Evolutionary conservation across 2,797 vertebrate genomes (phyloP).

Genomic region (Centroberyx gerrardi): DNA sequence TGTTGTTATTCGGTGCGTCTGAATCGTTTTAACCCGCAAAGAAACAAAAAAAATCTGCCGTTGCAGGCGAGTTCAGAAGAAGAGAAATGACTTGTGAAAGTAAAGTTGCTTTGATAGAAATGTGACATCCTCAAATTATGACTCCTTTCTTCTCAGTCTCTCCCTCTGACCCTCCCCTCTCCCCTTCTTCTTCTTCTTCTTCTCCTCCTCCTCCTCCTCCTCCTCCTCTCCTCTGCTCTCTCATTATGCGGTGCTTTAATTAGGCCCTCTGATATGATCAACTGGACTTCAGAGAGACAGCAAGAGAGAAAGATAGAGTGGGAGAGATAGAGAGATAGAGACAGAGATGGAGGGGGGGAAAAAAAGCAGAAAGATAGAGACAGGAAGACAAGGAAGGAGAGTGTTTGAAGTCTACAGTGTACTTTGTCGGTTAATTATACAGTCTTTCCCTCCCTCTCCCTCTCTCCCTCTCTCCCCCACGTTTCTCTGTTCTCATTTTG

Average conservation of each 20-base stretch:
- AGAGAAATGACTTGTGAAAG: slow-evolving; percentile 44
- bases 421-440: slow-evolving; percentile 74
- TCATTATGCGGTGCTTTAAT: slow-evolving; percentile 78
- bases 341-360: neutral
- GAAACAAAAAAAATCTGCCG: neutral
- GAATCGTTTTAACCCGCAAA: slow-evolving; percentile 32
- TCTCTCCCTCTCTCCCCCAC: slow-evolving; percentile 27
- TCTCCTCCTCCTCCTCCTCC: slow-evolving; percentile 41
- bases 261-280: slow-evolving; percentile 69
- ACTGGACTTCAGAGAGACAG: slow-evolving; percentile 76
- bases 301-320: slow-evolving; percentile 60
- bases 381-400: slow-evolving; percentile 37
- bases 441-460: slow-evolving; percentile 41
- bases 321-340: slow-evolving; percentile 33
- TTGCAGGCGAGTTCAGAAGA: slow-evolving; percentile 4
- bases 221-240: slow-evolving; percentile 37
- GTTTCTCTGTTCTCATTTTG: neutral
- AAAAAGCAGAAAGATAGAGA: slow-evolving; percentile 30
- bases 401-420: slow-evolving; percentile 65
- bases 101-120: slow-evolving; percentile 53
- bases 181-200: slow-evolving; percentile 41
- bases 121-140: slow-evolving; percentile 53
- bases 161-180: slow-evolving; percentile 46
- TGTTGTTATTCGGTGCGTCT: slow-evolving; percentile 36
- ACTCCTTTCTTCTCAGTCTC: slow-evolving; percentile 61